These are phyloP conservation scores for Parotia lawesii DNA, from an alignment of 2,113 vertebrate genomes.

Conservation along the genomic window DNA sequence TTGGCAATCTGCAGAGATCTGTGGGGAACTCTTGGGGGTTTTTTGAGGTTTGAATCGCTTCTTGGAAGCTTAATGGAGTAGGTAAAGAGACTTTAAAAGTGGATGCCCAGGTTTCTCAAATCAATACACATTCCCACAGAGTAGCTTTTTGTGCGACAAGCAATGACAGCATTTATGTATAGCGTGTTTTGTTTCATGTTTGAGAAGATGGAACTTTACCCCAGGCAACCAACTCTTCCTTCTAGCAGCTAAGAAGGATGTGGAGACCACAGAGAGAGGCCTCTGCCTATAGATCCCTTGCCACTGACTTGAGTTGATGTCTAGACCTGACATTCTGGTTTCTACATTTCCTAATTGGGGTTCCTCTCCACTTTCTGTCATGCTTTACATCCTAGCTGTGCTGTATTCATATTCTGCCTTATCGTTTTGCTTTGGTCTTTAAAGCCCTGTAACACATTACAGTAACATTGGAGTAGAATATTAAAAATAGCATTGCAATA, in stretches of 20 bases:
- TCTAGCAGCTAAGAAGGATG: neutral
- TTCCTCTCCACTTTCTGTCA: neutral
- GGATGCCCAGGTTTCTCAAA: neutral
- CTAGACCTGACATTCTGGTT: neutral
- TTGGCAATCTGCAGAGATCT: neutral
- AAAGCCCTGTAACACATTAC: neutral
- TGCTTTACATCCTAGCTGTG: neutral
- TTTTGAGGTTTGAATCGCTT: neutral
- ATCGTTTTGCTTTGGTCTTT: neutral
- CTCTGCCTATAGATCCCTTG: neutral
- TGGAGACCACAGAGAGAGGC: neutral
- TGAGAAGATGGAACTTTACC: neutral
- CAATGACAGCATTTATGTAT: neutral
- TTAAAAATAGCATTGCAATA: neutral
- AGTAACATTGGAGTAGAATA: neutral
- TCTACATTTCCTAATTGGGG: neutral
- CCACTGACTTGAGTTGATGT: neutral
- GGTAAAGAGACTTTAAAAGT: neutral
- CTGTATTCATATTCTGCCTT: neutral
- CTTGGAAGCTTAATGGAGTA: neutral
- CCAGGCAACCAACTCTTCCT: neutral
- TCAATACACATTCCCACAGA: neutral
- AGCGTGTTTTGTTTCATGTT: neutral
- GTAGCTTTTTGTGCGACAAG: neutral
- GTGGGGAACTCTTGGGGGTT: fast-evolving